These are phyloP conservation scores for Tryphoninae sp. DNA, from an alignment of 2,888 invertebrate species.

Conservation along the genomic window DNA sequence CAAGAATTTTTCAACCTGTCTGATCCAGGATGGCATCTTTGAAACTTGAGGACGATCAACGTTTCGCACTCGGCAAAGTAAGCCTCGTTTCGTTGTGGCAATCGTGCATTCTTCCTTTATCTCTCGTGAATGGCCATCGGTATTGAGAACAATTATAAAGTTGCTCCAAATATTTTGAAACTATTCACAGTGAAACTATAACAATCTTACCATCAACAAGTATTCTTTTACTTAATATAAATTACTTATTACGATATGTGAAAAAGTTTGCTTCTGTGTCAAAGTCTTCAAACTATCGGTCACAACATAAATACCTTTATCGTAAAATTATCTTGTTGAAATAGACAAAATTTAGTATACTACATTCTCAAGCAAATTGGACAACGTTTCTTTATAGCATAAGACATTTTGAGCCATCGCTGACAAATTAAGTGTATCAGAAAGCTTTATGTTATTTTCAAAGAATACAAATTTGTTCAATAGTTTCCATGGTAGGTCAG, in stretches of 20 bases:
- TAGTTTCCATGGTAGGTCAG: neutral
- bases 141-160: neutral
- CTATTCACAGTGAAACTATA: neutral
- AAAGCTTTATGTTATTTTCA: no score
- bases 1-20: conserved; percentile 2
- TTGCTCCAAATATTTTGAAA: neutral
- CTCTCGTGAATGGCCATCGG: neutral
- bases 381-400: no score
- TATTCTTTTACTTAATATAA: neutral
- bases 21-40: conserved; percentile 73
- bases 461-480: neutral
- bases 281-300: neutral
- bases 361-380: no score
- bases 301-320: neutral
- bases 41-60: conserved; percentile 88
- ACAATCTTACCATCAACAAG: neutral
- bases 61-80: conserved; percentile 91
- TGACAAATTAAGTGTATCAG: no score
- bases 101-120: neutral
- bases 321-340: neutral
- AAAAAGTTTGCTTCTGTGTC: neutral
- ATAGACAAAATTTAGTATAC: no score
- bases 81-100: conserved; percentile 61
- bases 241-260: neutral
- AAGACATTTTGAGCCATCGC: no score